These are phyloP conservation scores for Heterodera carotae DNA, from an alignment of 1,140 invertebrate genomes.

Conservation along the genomic window DNA sequence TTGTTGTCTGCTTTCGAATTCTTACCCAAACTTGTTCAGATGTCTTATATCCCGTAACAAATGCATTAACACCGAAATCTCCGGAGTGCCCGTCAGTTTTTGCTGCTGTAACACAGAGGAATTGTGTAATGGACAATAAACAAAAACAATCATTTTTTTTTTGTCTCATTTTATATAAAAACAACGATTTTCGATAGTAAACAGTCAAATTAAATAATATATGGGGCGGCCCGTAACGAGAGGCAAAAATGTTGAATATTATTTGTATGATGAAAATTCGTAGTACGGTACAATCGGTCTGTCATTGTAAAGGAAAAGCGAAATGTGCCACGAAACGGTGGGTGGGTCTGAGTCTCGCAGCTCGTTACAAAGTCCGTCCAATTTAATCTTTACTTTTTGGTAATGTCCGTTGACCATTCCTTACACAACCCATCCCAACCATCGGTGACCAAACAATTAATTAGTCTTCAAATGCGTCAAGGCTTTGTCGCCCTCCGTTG, in stretches of 20 bases:
- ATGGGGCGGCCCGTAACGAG: not conserved
- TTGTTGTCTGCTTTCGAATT: too few species aligned
- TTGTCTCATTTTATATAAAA: not conserved
- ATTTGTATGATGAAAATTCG: not conserved
- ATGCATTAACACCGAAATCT: conserved; percentile 25
- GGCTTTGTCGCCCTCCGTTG: not conserved
- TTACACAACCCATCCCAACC: too few species aligned
- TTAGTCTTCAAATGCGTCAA: not conserved
- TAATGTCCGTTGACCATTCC: not conserved
- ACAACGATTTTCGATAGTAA: not conserved
- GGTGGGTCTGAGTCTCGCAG: too few species aligned
- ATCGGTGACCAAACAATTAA: too few species aligned
- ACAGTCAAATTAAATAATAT: not conserved
- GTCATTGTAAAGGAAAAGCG: too few species aligned
- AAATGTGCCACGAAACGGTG: not conserved
- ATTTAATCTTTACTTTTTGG: not conserved
- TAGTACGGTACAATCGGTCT: too few species aligned
- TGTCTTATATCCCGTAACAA: conserved; percentile 21
- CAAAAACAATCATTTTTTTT: not conserved
- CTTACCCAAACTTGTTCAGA: conserved; percentile 15
- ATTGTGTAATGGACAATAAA: conserved; percentile 37
- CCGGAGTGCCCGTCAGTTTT: conserved; percentile 41
- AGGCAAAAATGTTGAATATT: too few species aligned
- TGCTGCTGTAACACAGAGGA: conserved; percentile 40
- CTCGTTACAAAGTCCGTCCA: not conserved